Base-by-base conservation (phyloP, 2,888 invertebrate genomes). In the Apotomis capreana region DNA sequence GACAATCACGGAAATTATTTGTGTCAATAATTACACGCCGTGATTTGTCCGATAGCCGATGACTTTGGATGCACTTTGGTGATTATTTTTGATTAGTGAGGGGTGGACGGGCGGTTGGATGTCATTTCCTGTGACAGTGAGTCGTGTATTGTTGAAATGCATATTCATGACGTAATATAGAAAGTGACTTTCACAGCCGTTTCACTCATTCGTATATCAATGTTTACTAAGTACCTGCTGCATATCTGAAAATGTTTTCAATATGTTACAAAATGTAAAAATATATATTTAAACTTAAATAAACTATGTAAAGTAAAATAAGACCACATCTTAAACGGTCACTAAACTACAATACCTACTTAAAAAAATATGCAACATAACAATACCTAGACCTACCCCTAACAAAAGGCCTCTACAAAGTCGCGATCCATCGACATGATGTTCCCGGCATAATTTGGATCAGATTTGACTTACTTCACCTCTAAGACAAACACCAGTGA, bases 1-100 rank as follows among this genome's bases (percentile, higher is more conserved):
- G 85, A 79, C 83, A 87, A 87, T 87, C 86, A 83, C 79, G 83
- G 84, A 88, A 89, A 88, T 84, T 84, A 82, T 84, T 86, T 87
- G 81, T 84, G 88, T 87, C 86, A 87, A 89, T 88, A 89, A 88
- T 87, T 83, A 83, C 79, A 82, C 82, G 74, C 73, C 78, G 81
- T 84, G 86, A 85, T 85, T 86, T 82, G 77, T 83, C 80, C 78
- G 82, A 78, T 77, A 78, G 59, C 73, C 79, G 85, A 84, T 86
- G 86, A 84, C 84, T 84, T 81, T 72, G 71, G 72, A 72, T 72
- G 72, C 72, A 68, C 54, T 72, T 57, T 79, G 72, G 75, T 84
- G 87, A 89, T 89, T 86, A 82, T 77, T 80, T 81, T 82, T 83
- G 79, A 79, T 79, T 71, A 57, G 61, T 83, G 78, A 76, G 79